These are phyloP conservation scores for Coregonus clupeaformis DNA, from an alignment of 2,113 vertebrate genomes.

Conservation along the genomic window DNA sequence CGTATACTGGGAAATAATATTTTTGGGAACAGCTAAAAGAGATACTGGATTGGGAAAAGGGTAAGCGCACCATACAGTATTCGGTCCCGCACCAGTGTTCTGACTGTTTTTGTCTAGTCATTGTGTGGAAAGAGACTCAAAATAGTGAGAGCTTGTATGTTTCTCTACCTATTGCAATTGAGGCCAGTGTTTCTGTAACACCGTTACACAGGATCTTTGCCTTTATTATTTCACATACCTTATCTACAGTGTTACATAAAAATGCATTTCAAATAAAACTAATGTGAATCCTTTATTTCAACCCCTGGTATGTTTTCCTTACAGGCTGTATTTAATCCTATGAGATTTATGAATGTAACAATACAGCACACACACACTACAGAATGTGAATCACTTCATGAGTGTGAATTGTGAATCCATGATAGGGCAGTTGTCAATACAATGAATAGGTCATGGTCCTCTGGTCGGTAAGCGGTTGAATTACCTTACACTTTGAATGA, in stretches of 20 bases:
- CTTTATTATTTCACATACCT: constrained; percentile 18
- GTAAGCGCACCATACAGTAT: neutral
- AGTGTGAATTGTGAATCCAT: neutral
- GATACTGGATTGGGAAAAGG: neutral
- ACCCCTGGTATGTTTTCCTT: neutral
- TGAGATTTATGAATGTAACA: neutral
- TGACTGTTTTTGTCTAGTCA: neutral
- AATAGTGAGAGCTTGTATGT: neutral
- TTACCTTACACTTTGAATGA: neutral
- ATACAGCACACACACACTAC: neutral
- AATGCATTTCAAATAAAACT: constrained; percentile 9
- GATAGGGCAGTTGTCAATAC: neutral
- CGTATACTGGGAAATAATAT: neutral
- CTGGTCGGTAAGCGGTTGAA: neutral
- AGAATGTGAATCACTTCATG: neutral
- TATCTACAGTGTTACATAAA: neutral
- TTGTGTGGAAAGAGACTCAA: neutral
- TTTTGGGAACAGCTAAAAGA: neutral
- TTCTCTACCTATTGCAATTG: neutral
- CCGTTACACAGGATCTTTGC: neutral
- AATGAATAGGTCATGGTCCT: neutral
- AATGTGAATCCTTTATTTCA: neutral
- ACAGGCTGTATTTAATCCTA: neutral
- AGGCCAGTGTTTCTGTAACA: constrained; percentile 6
- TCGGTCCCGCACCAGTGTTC: neutral